Evolutionary conservation across 2,797 vertebrate genomes (phyloP).

Genomic region (Enteromius fasciolatus): DNA sequence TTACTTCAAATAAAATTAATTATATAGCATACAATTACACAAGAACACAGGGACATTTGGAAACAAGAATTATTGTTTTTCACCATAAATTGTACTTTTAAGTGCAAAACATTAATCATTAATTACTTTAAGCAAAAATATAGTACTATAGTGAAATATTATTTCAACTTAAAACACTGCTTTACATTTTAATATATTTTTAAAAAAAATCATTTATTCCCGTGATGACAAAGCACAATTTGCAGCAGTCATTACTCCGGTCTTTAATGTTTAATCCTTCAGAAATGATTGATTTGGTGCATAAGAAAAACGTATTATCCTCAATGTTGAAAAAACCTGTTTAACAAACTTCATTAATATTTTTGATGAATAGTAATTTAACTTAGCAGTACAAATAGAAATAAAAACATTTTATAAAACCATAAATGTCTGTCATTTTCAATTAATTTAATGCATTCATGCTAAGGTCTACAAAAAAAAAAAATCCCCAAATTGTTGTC

Average conservation of each 20-base stretch:
- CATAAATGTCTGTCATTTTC: neutral
- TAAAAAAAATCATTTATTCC: neutral
- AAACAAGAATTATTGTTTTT: neutral
- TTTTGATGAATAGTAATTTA: neutral
- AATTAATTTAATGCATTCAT: neutral
- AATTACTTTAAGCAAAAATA: too few species aligned
- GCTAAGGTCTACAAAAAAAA: neutral
- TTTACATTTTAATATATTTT: neutral
- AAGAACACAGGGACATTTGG: neutral
- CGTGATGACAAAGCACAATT: neutral
- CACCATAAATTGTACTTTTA: neutral
- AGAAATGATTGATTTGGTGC: neutral
- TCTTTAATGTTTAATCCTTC: neutral
- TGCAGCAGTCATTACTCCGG: neutral
- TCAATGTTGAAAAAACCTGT: neutral
- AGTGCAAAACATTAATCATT: neutral
- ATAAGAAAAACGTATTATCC: neutral
- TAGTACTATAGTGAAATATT: neutral
- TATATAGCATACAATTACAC: neutral
- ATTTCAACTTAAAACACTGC: neutral
- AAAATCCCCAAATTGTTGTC: neutral
- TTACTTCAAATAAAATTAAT: neutral
- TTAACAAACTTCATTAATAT: neutral
- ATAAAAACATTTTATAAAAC: neutral
- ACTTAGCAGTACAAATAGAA: neutral